phyloP scores from a whole-genome alignment of 2,113 vertebrate genomes.

The Micronycteris hirsuta region DNA sequence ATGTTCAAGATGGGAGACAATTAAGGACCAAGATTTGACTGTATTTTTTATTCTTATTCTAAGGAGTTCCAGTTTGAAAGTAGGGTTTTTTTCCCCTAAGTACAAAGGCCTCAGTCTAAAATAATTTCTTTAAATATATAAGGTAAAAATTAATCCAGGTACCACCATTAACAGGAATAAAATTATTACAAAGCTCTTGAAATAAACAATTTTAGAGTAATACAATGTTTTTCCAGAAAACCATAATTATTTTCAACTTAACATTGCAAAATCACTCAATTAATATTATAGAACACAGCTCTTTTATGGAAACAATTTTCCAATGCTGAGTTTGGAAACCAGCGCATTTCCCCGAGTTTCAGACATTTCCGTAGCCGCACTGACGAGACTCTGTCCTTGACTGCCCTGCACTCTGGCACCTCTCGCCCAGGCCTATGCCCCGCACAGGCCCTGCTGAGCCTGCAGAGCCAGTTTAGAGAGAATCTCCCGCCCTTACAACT shows the following conservation, averaged over 20 bases:
- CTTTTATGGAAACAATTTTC: not conserved
- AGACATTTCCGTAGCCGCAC: not conserved
- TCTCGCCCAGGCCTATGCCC: not conserved
- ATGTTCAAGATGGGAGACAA: too few species aligned
- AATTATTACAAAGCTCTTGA: not conserved
- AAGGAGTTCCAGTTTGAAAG: not conserved
- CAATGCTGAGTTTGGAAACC: not conserved
- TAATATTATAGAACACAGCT: not conserved
- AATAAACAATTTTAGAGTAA: not conserved
- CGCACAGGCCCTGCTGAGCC: rapidly evolving
- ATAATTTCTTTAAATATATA: not conserved
- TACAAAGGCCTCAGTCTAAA: not conserved
- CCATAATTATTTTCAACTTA: not conserved
- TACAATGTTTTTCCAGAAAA: not conserved
- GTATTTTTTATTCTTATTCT: not conserved
- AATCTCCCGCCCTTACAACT: not conserved
- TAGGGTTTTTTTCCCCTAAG: not conserved
- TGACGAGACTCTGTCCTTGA: not conserved
- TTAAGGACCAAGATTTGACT: too few species aligned
- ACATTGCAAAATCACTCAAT: not conserved
- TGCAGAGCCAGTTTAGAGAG: not conserved
- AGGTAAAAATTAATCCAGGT: not conserved
- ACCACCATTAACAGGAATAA: not conserved
- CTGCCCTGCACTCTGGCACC: not conserved
- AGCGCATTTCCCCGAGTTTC: not conserved